Percentiles rank a stretch among this genome's conserved stretches.
phyloP scores from a whole-genome alignment of 2,113 vertebrate genomes.

The Percopsis transmontana region DNA sequence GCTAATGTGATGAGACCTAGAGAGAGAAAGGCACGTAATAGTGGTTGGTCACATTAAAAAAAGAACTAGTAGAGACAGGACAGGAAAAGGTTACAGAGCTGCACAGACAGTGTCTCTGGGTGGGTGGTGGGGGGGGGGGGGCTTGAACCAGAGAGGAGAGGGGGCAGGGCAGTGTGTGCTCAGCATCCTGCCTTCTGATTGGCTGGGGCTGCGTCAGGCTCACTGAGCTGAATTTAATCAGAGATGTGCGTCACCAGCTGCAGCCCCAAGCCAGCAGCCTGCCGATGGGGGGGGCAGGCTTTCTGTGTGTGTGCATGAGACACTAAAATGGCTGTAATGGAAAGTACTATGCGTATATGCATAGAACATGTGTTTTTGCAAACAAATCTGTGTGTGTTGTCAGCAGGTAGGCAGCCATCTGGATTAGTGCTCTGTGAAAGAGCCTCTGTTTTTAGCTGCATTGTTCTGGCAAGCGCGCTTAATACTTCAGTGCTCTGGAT shows the following conservation, averaged over 20 bases:
- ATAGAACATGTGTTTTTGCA: neutral
- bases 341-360: conserved; percentile 9
- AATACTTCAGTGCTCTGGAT: conserved; percentile 49
- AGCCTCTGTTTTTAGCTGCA: conserved; percentile 43
- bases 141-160: conserved; percentile 48
- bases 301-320: neutral
- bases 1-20: conserved; percentile 61
- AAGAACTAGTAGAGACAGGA: too few relatives aligned
- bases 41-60: too few relatives aligned
- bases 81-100: too few relatives aligned
- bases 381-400: conserved; percentile 18
- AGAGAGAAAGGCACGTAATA: conserved; percentile 64
- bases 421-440: conserved; percentile 29
- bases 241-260: conserved; percentile 82
- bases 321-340: neutral
- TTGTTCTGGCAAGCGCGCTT: conserved; percentile 47
- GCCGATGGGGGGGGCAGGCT: neutral
- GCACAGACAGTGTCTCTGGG: too few relatives aligned
- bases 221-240: conserved; percentile 81
- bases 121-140: neutral
- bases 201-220: conserved; percentile 48
- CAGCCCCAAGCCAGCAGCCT: conserved; percentile 77
- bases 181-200: conserved; percentile 49
- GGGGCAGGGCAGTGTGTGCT: conserved; percentile 50
- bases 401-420: conserved; percentile 30